Conservation (phyloP, 2,888 invertebrate genomes). For the Dioctria linearis region DNA sequence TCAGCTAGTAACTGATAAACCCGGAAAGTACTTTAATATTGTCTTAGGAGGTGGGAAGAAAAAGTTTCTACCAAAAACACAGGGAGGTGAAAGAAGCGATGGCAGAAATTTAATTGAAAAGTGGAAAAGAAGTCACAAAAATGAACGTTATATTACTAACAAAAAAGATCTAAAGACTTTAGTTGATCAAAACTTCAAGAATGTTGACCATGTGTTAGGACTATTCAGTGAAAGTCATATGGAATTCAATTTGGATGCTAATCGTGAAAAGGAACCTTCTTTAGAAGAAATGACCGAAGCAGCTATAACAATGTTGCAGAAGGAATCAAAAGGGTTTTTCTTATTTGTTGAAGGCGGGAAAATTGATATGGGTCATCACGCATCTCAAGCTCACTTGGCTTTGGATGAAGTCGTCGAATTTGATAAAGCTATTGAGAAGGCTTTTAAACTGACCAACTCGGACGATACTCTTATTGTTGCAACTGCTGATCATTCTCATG, state of each 20-base stretch:
- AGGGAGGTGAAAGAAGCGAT: slow-evolving; percentile 77
- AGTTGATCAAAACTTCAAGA: slow-evolving; percentile 65
- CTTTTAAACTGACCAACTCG: slow-evolving; percentile 74
- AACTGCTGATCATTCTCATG: slow-evolving; percentile 85
- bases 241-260: slow-evolving; percentile 75
- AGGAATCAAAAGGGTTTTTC: slow-evolving; percentile 75
- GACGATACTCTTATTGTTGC: slow-evolving; percentile 86
- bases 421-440: slow-evolving; percentile 78
- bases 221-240: slow-evolving; percentile 73
- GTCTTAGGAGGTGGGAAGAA: slow-evolving; percentile 83
- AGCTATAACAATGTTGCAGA: slow-evolving; percentile 76
- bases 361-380: slow-evolving; percentile 86
- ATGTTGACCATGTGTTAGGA: slow-evolving; percentile 75
- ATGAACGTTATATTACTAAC: slow-evolving; percentile 73
- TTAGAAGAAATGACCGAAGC: slow-evolving; percentile 78
- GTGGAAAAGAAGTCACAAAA: slow-evolving; percentile 76
- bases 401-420: slow-evolving; percentile 86
- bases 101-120: slow-evolving; percentile 77
- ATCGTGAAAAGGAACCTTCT: slow-evolving; percentile 73
- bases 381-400: slow-evolving; percentile 77
- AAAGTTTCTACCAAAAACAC: slow-evolving; percentile 76
- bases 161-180: slow-evolving; percentile 73
- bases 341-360: slow-evolving; percentile 78
- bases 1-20: slow-evolving; percentile 78
- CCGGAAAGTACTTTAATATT: slow-evolving; percentile 81